Evolutionary conservation across 2,888 invertebrate species (phyloP), one percentile per base, ranked within the genome.

Genomic region (Melanchra persicariae): DNA sequence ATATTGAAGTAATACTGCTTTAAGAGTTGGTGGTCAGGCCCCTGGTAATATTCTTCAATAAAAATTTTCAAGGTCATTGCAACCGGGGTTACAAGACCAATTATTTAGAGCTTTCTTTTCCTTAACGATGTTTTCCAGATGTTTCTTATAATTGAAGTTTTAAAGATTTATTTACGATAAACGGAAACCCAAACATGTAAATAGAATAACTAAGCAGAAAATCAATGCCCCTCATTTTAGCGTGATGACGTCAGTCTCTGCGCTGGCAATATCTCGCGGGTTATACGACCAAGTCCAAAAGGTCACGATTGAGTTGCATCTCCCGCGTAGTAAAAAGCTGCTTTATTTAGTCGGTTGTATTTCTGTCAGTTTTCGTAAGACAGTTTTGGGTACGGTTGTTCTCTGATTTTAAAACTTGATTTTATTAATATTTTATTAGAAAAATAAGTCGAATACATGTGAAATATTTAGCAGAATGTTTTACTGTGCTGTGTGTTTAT

Each of bases 211-310:
- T 51, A 34, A 17, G 37, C 19, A 66, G 54, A 70, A 73, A 84
- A 79, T 81, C 74, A 75, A 75, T 77, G 67, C 40, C 17, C 49
- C 61, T 74, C 74, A 65, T 76, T 79, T 77, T 76, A 79, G 63
- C 74, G 74, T n/a, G 88, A 82, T 94, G 90, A 94, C 94, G 94
- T 94, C 94, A 94, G 92, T 84, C 84, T 82, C 75, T 87, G 78
- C 85, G 89, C 91, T 94, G 94, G 94, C 93, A 93, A 91, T 87
- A 89, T 91, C 85, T 88, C 74, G 45, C 64, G 62, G 61, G 85
- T 81, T 88, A 92, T 15, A 49, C 93, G 83, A 78, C 90, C 63
- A 83, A 83, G 76, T 90, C 85, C 17, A 82, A 84, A 86, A 86
- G 86, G 79, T 82, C 79, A 72, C 58, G 24, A 60, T 61, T 57